phyloP scores from a whole-genome alignment of 2,113 vertebrate species.

The Mesembrinibis cayennensis region DNA sequence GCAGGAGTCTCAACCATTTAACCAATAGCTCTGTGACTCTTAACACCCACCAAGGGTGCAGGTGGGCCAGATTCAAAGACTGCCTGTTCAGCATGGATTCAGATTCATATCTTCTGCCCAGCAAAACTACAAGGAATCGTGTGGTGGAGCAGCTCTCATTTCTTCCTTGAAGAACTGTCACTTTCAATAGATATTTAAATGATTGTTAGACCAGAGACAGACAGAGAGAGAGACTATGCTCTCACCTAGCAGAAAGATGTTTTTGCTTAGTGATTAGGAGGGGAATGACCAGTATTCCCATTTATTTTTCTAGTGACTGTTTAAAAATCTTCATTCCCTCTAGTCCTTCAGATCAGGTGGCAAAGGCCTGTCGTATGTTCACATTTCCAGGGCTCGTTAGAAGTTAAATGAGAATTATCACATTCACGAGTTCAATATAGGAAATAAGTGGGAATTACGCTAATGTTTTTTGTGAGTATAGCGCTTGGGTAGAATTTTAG shows the following conservation, averaged over 20 bases:
- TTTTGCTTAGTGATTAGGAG: background rate
- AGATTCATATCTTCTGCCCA: background rate
- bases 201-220: background rate
- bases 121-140: background rate
- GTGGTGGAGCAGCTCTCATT: background rate
- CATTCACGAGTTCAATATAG: background rate
- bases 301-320: background rate
- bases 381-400: background rate
- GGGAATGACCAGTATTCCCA: background rate
- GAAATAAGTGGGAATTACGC: background rate
- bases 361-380: background rate
- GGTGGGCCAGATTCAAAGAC: background rate
- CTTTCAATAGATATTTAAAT: background rate
- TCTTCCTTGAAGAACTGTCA: background rate
- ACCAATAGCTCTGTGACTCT: background rate
- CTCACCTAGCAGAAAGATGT: accelerated
- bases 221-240: background rate
- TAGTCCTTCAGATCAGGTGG: background rate
- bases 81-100: background rate
- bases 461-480: background rate
- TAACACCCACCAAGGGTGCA: background rate
- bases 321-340: background rate
- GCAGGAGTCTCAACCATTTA: background rate
- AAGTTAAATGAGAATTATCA: background rate
- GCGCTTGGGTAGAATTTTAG: background rate